Conservation (phyloP, 2,888 invertebrate species). For the Lasius fuliginosus region DNA sequence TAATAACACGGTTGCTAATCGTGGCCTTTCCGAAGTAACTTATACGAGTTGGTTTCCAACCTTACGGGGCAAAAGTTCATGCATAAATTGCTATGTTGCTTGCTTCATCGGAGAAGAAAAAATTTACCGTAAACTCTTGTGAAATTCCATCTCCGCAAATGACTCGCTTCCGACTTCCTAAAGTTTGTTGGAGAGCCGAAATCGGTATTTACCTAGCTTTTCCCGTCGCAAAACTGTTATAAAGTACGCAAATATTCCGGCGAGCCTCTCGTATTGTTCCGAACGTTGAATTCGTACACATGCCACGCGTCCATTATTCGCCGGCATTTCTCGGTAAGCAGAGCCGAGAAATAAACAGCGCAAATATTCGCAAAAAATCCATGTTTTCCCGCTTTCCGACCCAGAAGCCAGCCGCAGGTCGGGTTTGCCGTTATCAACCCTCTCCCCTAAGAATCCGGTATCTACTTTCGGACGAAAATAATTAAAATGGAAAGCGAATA, state of each 20-base stretch:
- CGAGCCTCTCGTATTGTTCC: constrained; percentile 61
- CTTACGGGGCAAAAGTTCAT: constrained; percentile 39
- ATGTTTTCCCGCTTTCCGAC: constrained; percentile 61
- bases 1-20: constrained; percentile 47
- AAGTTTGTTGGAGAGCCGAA: constrained; percentile 42
- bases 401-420: constrained; percentile 34
- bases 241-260: constrained; percentile 68
- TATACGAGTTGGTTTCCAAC: constrained; percentile 19
- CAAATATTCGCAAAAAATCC: constrained; percentile 80
- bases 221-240: constrained; percentile 63
- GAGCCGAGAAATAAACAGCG: constrained; percentile 78
- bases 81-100: constrained; percentile 38
- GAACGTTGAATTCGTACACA: constrained; percentile 64
- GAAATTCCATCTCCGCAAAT: constrained; percentile 47
- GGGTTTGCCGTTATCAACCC: constrained; percentile 55
- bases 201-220: constrained; percentile 64
- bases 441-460: constrained; percentile 62
- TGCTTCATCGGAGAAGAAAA: constrained; percentile 22
- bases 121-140: constrained; percentile 21
- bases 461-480: constrained; percentile 80
- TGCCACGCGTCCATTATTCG: constrained; percentile 73
- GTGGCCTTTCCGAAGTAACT: constrained; percentile 45
- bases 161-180: constrained; percentile 38
- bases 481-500: constrained; percentile 83
- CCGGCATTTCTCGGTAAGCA: constrained; percentile 74